These are phyloP conservation scores for Acleris emargana DNA, from an alignment of 2,888 invertebrate species.

Conservation along the genomic window DNA sequence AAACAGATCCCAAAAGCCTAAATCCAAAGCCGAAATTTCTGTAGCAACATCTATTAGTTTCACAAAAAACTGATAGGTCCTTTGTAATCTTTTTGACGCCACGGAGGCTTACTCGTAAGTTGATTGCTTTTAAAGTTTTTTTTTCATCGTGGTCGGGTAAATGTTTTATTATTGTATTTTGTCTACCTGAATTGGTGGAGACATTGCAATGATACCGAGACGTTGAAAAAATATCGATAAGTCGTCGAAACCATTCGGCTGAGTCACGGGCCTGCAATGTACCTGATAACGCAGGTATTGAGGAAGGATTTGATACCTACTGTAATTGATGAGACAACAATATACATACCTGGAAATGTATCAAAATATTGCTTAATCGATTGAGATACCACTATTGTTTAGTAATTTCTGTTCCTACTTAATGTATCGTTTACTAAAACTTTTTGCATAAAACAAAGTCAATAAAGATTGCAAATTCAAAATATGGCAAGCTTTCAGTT, in stretches of 20 bases:
- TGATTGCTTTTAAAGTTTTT: conserved; percentile 78
- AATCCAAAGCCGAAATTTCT: conserved; percentile 45
- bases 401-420: no score
- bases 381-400: no score
- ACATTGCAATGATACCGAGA: conserved; percentile 63
- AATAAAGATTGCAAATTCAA: no score
- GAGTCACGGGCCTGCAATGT: conserved; percentile 63
- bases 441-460: no score
- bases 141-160: conserved; percentile 59
- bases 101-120: conserved; percentile 70
- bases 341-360: not conserved
- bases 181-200: conserved; percentile 76
- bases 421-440: no score
- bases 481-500: no score
- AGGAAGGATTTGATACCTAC: conserved; percentile 33
- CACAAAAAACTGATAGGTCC: conserved; percentile 78
- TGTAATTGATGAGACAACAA: conserved; percentile 4
- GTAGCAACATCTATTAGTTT: conserved; percentile 33
- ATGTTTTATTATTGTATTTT: conserved; percentile 74
- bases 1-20: conserved; percentile 47
- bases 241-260: conserved; percentile 44
- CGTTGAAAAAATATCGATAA: conserved; percentile 60
- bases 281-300: conserved; percentile 58
- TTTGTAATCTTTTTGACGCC: conserved; percentile 82
- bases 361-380: no score